phyloP scores from a whole-genome alignment of 2,113 vertebrate species.

The Dromas ardeola region DNA sequence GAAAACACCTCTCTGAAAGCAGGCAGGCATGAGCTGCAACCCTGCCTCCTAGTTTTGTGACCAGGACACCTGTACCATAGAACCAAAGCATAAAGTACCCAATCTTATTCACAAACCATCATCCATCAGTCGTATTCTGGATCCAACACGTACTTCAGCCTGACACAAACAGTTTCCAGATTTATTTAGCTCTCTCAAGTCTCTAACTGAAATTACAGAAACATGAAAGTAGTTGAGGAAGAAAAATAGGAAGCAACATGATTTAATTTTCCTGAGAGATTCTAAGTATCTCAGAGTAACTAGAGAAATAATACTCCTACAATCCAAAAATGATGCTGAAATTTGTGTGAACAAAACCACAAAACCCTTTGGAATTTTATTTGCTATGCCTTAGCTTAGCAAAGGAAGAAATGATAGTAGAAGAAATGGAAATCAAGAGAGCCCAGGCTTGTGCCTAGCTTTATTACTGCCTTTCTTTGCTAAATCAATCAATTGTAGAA shows the following conservation, averaged over 20 bases:
- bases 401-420: neutral
- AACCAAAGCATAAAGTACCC: neutral
- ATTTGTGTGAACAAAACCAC: neutral
- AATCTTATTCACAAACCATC: neutral
- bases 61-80: neutral
- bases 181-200: neutral
- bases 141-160: neutral
- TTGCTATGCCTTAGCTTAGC: neutral
- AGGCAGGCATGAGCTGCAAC: neutral
- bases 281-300: neutral
- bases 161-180: neutral
- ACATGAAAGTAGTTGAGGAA: neutral
- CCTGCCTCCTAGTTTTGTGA: neutral
- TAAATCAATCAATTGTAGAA: slow-evolving; percentile 1
- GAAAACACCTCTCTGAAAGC: neutral
- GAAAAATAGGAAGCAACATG: neutral
- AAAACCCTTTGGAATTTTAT: neutral
- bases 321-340: neutral
- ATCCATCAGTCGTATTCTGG: neutral
- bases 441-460: neutral
- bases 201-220: neutral
- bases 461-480: neutral
- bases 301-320: neutral
- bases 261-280: neutral
- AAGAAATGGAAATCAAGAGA: neutral